Base-by-base conservation (phyloP, 2,888 invertebrate species). In the Cryptophagus acutangulus region DNA sequence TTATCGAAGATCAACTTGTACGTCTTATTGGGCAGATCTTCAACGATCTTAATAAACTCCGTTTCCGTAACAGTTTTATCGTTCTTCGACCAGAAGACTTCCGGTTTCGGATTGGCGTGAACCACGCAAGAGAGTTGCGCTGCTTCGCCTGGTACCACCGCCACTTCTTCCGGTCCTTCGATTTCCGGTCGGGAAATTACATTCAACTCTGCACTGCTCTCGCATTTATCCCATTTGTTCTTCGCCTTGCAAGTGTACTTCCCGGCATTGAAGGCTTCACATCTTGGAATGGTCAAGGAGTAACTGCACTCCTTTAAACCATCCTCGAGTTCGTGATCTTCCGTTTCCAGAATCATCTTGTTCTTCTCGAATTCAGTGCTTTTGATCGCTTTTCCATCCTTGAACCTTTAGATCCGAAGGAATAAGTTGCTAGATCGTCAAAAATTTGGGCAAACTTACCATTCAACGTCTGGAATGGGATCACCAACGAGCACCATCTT, bases 21-120 rank as follows among this genome's bases (percentile, higher is more conserved):
- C 3, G 74, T 76, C 55, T 81, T 81, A n/a, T 75, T 74, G 2
- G 73, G 73, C 10, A 70, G 68, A 55, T 84, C 82, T 47, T 78
- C 79, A 1, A 75, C 69, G 33, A 81, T 73, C n/a, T 76, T 75
- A 46, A 75, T 72, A 41, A 73, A 73, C 1, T 75, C 73, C 6
- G 75, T 74, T 1, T 77, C 73, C 52, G 78, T 73, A 40, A 85
- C 72, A 15, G 76, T 74, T 42, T 76, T 71, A 9, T 78, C 82
- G 51, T 82, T 79, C 62, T 80, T 83, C 44, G 73, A 75, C 93
- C 94, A 96, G 54, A 84, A 79, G 1, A 97, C 80, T 51, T 84
- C 84, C 1, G 96, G 91, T 48, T 84, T 79, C 0, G 97, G 97
- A 68, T 91, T 91, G 15, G 94, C 92, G 55, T 83, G 82, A 1